Conservation (phyloP, 2,888 invertebrate genomes). For the Callimorpha dominula region DNA sequence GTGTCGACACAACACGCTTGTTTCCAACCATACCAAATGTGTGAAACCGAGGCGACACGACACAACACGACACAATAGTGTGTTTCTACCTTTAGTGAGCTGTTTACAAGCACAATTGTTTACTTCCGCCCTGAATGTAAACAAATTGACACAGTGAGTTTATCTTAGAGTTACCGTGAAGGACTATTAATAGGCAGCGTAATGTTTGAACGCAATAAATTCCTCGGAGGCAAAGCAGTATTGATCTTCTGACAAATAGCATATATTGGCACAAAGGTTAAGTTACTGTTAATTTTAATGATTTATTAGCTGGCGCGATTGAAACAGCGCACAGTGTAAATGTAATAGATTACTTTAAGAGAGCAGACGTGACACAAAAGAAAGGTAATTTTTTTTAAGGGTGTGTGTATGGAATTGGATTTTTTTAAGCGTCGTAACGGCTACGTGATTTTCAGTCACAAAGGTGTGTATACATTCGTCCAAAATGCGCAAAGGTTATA, state of each 20-base stretch:
- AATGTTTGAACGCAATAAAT: background rate
- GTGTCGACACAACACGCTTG: no score
- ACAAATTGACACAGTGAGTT: slow-evolving; percentile 35
- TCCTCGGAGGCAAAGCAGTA: background rate
- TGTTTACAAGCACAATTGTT: slow-evolving; percentile 42
- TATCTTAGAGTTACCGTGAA: slow-evolving; percentile 6
- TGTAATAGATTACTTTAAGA: background rate
- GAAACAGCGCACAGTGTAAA: no score
- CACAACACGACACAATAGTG: no score
- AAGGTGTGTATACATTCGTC: no score
- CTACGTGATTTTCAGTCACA: no score
- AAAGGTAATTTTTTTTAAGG: background rate
- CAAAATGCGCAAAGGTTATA: no score
- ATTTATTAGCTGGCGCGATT: background rate
- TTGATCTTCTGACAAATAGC: background rate
- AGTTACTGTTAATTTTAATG: background rate
- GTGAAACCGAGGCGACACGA: no score
- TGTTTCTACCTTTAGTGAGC: background rate
- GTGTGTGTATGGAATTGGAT: no score
- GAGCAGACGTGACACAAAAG: background rate
- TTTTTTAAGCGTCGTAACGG: no score
- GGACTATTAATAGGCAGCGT: slow-evolving; percentile 12
- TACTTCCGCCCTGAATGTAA: slow-evolving; percentile 29
- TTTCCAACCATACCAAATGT: no score
- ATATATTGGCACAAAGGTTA: background rate